Evolutionary conservation across 2,888 invertebrate species (phyloP).

Genomic region (Polydrusus tereticollis): DNA sequence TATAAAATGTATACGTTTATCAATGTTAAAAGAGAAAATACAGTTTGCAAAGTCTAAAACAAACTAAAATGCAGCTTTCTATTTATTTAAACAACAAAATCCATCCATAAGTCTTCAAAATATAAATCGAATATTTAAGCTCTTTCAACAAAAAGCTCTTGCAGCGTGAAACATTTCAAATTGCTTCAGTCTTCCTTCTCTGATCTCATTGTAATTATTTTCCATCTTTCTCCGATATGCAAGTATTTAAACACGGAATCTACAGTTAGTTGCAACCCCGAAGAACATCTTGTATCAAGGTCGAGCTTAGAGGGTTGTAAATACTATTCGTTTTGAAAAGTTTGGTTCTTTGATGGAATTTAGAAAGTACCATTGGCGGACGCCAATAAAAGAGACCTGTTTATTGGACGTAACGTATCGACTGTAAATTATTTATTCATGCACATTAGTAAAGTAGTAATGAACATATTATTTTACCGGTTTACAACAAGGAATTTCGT

Average conservation of each 20-base stretch:
- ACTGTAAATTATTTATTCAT: neutral
- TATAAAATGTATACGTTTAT: neutral
- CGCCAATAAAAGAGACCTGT: neutral
- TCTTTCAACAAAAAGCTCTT: conserved; percentile 19
- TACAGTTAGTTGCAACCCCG: conserved; percentile 61
- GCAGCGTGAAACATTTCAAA: conserved; percentile 62
- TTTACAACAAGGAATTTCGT: no score
- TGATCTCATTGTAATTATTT: conserved; percentile 52
- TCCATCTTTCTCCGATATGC: conserved; percentile 48
- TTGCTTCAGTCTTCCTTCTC: conserved; percentile 56
- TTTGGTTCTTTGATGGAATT: conserved; percentile 39
- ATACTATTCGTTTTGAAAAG: conserved; percentile 60
- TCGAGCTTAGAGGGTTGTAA: conserved; percentile 63
- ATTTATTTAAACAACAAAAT: conserved; percentile 27
- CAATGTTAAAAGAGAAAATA: neutral
- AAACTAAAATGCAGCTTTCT: neutral
- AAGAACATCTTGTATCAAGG: conserved; percentile 63
- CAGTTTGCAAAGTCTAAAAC: neutral
- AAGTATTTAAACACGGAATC: conserved; percentile 25
- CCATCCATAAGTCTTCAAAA: conserved; percentile 6
- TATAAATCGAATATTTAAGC: conserved; percentile 5
- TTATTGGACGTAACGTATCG: neutral
- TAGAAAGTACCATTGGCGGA: conserved; percentile 40
- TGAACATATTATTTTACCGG: neutral
- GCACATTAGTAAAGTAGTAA: neutral